Percentiles rank a stretch among this genome's conserved stretches.
These are phyloP conservation scores for Meles meles DNA, from an alignment of 2,113 vertebrate genomes.

Conservation along the genomic window DNA sequence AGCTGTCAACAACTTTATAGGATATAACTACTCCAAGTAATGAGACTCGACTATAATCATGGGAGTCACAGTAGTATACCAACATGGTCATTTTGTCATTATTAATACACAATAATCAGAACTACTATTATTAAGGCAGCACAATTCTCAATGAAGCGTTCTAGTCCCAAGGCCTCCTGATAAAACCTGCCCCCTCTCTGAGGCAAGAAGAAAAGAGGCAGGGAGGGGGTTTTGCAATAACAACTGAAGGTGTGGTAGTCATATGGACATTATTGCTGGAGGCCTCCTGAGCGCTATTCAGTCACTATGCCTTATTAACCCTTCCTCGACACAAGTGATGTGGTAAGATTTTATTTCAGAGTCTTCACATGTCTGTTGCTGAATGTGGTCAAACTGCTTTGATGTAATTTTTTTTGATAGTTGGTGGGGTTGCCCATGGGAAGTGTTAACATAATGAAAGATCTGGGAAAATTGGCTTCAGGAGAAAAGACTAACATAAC, in stretches of 20 bases:
- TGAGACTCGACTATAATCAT: neutral
- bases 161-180: neutral
- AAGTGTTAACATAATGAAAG: conserved; percentile 1
- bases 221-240: neutral
- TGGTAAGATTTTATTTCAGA: conserved; percentile 10
- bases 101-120: neutral
- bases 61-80: neutral
- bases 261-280: neutral
- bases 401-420: neutral
- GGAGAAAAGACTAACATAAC: conserved; percentile 28
- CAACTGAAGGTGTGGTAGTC: neutral
- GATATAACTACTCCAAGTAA: neutral
- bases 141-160: neutral
- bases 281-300: neutral
- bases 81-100: neutral
- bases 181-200: neutral
- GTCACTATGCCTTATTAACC: neutral
- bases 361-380: neutral
- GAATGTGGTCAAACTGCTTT: neutral
- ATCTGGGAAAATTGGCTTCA: neutral
- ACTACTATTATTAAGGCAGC: neutral
- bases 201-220: neutral
- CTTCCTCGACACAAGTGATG: neutral
- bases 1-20: neutral
- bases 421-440: neutral